Evolutionary conservation across 1,140 invertebrate genomes (phyloP).

Genomic region (Drosophila athabasca): DNA sequence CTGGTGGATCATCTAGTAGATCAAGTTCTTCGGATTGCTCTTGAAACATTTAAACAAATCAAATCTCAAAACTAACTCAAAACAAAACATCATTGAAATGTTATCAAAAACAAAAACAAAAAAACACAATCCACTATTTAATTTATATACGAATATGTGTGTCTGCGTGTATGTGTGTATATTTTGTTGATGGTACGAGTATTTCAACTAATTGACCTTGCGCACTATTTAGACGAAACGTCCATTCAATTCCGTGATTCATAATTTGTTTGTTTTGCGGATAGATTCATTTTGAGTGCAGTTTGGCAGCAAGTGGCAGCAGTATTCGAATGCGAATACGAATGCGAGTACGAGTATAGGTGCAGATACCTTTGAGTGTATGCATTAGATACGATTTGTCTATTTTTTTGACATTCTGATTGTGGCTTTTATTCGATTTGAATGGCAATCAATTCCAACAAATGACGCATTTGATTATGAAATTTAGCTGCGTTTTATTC

Average conservation of each 20-base stretch:
- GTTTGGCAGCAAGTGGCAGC: constrained; percentile 30
- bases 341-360: no score
- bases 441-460: constrained; percentile 62
- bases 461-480: constrained; percentile 63
- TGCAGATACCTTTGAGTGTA: constrained; percentile 18
- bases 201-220: constrained; percentile 79
- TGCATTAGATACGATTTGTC: constrained; percentile 13
- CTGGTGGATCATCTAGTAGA: no score
- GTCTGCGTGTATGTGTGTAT: constrained; percentile 40
- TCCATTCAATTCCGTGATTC: constrained; percentile 70
- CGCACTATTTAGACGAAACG: constrained; percentile 67
- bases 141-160: constrained; percentile 3
- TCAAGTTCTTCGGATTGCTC: constrained; percentile 15
- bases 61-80: neutral
- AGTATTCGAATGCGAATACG: neutral
- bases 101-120: constrained; percentile 21
- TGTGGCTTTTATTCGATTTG: constrained; percentile 43
- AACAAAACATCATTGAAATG: constrained; percentile 30
- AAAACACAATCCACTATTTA: constrained; percentile 28
- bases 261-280: constrained; percentile 27
- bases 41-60: constrained; percentile 6
- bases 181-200: constrained; percentile 44
- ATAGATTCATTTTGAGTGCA: constrained; percentile 38
- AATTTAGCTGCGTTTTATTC: constrained; percentile 8
- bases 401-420: constrained; percentile 35